A percentile compares a stretch with the other conserved stretches of the same genome.
Conservation (phyloP, 2,888 invertebrate species). For the Ernsta delagoae region DNA sequence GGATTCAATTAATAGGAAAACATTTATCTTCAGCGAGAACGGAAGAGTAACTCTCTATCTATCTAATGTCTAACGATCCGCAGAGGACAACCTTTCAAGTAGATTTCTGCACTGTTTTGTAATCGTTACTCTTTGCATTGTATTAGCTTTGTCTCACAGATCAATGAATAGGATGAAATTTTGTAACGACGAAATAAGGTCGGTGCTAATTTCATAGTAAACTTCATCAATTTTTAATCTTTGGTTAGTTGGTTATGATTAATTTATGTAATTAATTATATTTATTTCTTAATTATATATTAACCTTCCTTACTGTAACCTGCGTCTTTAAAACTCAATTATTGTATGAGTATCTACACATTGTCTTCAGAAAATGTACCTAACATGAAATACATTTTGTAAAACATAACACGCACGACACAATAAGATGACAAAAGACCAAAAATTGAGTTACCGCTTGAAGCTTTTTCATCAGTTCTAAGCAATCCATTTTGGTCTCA, state of each 20-base stretch:
- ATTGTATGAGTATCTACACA: too few relatives aligned
- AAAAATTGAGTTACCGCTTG: not conserved
- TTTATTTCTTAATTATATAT: too few relatives aligned
- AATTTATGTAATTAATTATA: too few relatives aligned
- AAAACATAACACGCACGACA: not conserved
- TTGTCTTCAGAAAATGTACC: too few relatives aligned
- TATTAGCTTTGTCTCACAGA: not conserved
- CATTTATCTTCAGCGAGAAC: slow-evolving; percentile 1
- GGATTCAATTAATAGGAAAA: slow-evolving; percentile 1
- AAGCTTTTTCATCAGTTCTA: not conserved
- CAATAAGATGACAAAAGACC: not conserved
- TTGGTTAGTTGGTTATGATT: too few relatives aligned
- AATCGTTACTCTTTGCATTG: not conserved
- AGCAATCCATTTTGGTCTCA: not conserved
- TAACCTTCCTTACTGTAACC: too few relatives aligned
- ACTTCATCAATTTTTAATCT: too few relatives aligned
- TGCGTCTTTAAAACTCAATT: too few relatives aligned
- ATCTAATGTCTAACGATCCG: not conserved
- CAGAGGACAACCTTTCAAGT: slow-evolving; percentile 2
- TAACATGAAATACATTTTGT: not conserved
- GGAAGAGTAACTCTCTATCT: not conserved
- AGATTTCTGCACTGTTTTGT: not conserved
- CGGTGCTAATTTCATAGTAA: too few relatives aligned
- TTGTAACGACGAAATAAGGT: too few relatives aligned
- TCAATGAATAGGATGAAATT: too few relatives aligned